Evolutionary conservation across 2,113 vertebrate species (phyloP), one percentile per base, ranked within the genome.

Genomic region (Marcusenius ussheri): DNA sequence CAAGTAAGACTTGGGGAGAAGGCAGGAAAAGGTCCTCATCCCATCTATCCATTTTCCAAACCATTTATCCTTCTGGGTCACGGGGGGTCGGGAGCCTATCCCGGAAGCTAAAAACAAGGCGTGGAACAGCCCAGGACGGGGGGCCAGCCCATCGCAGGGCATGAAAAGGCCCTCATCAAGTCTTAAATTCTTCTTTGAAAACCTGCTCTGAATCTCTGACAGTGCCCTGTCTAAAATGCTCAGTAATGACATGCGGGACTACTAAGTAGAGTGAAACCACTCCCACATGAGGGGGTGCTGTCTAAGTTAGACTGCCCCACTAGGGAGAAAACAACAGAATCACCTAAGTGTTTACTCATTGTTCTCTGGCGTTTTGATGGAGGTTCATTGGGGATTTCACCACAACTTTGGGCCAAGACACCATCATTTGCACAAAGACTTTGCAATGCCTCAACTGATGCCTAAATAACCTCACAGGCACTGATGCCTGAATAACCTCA

Each of bases 161-260:
- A n/a, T n/a, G n/a, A 53, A 53, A 53, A 19, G 51, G 51, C 15
- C 3, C 51, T 53, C 13, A 53, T 19, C 51, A 53, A 84, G 83
- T 89, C 56, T n/a, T 85, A 89, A 5, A 49, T 66, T 84, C 58
- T 84, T 84, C 31, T 27, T 84, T 51, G 51, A 62, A 90, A 90
- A 88, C 84, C 83, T 87, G 19, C 53, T 87, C 53, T 89, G 88
- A 46, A 89, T 90, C 86, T 91, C 80, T 39, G 31, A 10, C 49
- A 85, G 77, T 17, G 56, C 47, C 31, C 56, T 47, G 62, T 91
- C 47, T 1, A 80, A 58, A 89, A 87, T 91, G 83, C 87, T 45
- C 49, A 49, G 39, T 39, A 21, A 46, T 85, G 2, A 42, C 8
- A n/a, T n/a, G n/a, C n/a, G n/a, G n/a, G n/a, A n/a, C 62, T 49